Conservation (phyloP, 2,888 invertebrate species). For the Oscheius sp. region DNA sequence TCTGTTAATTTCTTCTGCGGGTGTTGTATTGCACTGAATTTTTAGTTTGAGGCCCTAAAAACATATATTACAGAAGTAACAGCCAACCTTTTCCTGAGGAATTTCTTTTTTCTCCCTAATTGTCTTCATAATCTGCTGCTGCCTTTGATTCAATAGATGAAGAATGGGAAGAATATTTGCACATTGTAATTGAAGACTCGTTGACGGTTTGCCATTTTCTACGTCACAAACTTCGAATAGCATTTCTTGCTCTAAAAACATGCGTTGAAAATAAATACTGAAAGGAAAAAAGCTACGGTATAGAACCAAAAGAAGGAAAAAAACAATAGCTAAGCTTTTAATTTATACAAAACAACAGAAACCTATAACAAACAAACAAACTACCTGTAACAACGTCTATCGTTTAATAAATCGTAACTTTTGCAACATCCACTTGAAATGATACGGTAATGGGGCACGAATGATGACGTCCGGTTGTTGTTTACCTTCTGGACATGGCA, state of each 20-base stretch:
- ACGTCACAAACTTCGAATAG: no score
- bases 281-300: no score
- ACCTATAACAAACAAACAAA: background rate
- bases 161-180: background rate
- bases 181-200: no score
- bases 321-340: background rate
- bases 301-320: no score
- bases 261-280: no score
- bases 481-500: background rate
- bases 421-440: slow-evolving; percentile 12
- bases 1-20: slow-evolving; percentile 4
- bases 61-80: no score
- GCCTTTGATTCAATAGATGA: background rate
- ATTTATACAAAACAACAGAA: background rate
- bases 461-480: slow-evolving; percentile 1
- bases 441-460: slow-evolving; percentile 11
- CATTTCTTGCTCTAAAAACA: no score
- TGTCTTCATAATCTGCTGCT: background rate
- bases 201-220: no score
- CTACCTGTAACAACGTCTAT: background rate
- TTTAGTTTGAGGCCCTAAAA: background rate
- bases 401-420: slow-evolving; percentile 1
- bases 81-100: background rate
- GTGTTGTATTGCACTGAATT: background rate
- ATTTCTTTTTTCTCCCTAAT: background rate